phyloP scores from a whole-genome alignment of 2,888 invertebrate genomes.

The Idaea biselata region DNA sequence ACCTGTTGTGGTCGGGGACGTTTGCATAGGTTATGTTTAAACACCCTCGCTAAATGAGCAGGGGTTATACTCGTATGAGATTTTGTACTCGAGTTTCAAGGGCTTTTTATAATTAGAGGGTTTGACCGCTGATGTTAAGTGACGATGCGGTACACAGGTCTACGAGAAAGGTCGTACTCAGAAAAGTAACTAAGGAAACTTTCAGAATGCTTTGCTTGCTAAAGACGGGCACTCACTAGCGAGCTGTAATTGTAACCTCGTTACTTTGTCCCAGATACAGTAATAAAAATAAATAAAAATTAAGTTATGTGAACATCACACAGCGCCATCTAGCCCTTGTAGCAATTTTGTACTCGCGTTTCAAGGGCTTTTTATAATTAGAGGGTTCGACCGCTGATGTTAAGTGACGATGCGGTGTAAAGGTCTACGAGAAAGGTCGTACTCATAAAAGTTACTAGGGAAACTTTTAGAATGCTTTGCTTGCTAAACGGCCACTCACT shows the following conservation, averaged over 20 bases:
- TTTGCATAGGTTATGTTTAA: conserved; percentile 26
- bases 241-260: too few relatives aligned
- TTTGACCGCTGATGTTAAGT: not conserved
- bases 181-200: too few relatives aligned
- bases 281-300: too few relatives aligned
- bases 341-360: conserved; percentile 3
- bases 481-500: too few relatives aligned
- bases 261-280: too few relatives aligned
- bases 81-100: conserved; percentile 3
- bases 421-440: not conserved
- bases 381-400: not conserved
- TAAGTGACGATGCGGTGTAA: not conserved
- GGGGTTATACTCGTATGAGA: conserved; percentile 1
- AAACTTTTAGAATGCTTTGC: too few relatives aligned
- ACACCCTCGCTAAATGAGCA: conserved; percentile 18
- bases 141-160: not conserved
- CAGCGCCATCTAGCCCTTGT: too few relatives aligned
- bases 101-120: conserved; percentile 2
- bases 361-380: conserved; percentile 3
- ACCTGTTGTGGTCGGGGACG: conserved; percentile 30
- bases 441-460: too few relatives aligned
- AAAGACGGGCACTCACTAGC: too few relatives aligned
- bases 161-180: not conserved
- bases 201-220: too few relatives aligned
- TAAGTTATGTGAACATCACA: too few relatives aligned